Evolutionary conservation across 2,888 invertebrate species (phyloP).

Genomic region (Phoronis australis): DNA sequence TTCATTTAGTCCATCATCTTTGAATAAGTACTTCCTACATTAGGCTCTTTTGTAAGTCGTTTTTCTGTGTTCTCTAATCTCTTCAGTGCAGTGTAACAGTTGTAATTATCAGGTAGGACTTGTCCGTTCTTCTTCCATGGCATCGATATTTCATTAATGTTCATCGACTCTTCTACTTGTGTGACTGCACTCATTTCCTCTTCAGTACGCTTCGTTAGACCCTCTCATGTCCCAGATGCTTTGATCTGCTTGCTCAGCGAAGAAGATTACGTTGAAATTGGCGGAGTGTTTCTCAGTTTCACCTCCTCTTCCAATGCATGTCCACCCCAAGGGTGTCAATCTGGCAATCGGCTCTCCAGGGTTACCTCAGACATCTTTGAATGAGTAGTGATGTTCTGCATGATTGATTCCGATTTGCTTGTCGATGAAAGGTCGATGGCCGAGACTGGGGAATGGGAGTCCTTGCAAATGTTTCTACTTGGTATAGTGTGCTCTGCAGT

Average conservation of each 20-base stretch:
- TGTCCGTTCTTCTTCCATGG: slow-evolving; percentile 13
- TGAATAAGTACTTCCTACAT: slow-evolving; percentile 6
- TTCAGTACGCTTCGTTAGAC: not conserved
- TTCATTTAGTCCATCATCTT: slow-evolving; percentile 6
- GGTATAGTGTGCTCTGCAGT: slow-evolving; percentile 4
- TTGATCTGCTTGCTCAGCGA: not conserved
- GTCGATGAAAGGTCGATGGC: slow-evolving; percentile 1
- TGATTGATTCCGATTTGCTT: slow-evolving; percentile 15
- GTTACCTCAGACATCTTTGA: slow-evolving; percentile 9
- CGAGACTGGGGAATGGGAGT: slow-evolving; percentile 3
- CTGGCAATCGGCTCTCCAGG: slow-evolving; percentile 13
- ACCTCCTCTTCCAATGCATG: slow-evolving; percentile 13
- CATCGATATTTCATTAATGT: slow-evolving; percentile 7
- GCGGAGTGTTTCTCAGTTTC: not conserved
- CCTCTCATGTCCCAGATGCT: not conserved
- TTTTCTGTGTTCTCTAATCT: slow-evolving; percentile 11
- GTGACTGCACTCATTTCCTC: not conserved
- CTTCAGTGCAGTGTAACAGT: slow-evolving; percentile 9
- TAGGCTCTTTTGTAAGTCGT: slow-evolving; percentile 7
- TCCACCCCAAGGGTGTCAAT: slow-evolving; percentile 15
- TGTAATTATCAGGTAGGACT: slow-evolving; percentile 8
- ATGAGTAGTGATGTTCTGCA: slow-evolving; percentile 8
- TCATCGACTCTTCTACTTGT: slow-evolving; percentile 1
- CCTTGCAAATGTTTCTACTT: slow-evolving; percentile 6
- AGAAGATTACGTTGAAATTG: not conserved